Base-by-base conservation (phyloP, 2,113 vertebrate genomes). In the Syngnathus floridae region DNA sequence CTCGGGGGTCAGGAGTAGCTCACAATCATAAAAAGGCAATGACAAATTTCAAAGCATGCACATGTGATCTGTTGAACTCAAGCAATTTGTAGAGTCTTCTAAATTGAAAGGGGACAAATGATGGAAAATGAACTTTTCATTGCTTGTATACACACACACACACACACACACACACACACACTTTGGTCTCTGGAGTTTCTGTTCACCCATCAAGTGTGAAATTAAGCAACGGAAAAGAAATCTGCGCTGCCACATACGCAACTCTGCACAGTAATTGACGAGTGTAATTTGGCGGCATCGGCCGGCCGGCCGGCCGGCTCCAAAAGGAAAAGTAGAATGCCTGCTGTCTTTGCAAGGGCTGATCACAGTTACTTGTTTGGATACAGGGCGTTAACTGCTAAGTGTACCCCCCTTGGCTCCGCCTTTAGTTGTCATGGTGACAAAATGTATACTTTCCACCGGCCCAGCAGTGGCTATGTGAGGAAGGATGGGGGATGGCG, bases 1-100 rank as follows among this genome's bases (percentile, higher is more conserved):
- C 55, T 40, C 54, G 43, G 4, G 41, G n/a, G 37, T 79, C 56
- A 72, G 63, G 65, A 22, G 40, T 69, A 63, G 55, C 67, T 69
- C 77, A 75, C 31, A 63, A 61, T 65, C 59, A 65, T 55, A 56
- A 68, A 45, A 71, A 66, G 62, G 10, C 46, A 14, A 12, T 11
- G 8, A 12, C 21, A 26, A 4, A 45, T 22, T 26, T 7, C 26
- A 61, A 21, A 19, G 40, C 13, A 45, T 21, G 38, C 38, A 43
- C 37, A 22, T 38, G 19, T 40, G 37, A 40, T 41, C 17, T 40
- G 19, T 41, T 60, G 3, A 43, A 14, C 56, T 43, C 2, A 41
- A 21, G 14, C 54, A 41, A 41, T 41, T 56, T 56, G 14, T 16
- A 13, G 13, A 35, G 26, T 35, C 26, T 31, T 56, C 13, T 35